Evolutionary conservation across 2,888 invertebrate genomes (phyloP).

Genomic region (Agrochola lota): DNA sequence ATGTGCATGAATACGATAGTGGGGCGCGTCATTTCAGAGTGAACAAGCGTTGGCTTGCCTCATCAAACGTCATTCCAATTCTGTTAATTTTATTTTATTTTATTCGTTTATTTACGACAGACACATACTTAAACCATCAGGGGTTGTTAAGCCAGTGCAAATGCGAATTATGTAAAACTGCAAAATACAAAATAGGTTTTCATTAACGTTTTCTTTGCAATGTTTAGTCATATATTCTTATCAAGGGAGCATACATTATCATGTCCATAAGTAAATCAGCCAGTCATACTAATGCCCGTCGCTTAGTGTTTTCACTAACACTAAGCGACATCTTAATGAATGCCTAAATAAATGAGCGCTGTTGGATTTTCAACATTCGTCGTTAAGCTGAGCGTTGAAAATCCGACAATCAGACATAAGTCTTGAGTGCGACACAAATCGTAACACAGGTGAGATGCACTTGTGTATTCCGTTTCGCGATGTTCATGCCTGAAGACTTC

Average conservation of each 20-base stretch:
- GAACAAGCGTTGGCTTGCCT: not conserved
- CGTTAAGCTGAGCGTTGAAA: not conserved
- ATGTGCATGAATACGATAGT: no score
- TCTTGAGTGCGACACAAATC: not conserved
- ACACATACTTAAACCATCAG: no score
- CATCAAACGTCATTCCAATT: not conserved
- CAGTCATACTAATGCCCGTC: not conserved
- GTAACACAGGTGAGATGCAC: not conserved
- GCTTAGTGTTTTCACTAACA: not conserved
- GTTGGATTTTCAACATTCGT: not conserved
- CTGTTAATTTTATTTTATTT: no score
- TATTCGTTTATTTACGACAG: no score
- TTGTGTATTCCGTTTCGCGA: conserved; percentile 9
- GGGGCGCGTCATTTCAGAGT: no score
- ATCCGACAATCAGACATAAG: not conserved
- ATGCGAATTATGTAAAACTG: not conserved
- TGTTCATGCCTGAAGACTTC: conserved; percentile 9
- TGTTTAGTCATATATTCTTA: not conserved
- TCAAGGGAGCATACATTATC: not conserved
- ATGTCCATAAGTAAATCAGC: not conserved
- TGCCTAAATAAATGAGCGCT: not conserved
- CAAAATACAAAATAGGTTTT: not conserved
- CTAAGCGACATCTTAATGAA: not conserved
- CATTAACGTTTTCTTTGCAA: not conserved
- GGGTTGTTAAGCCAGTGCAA: not conserved